Base-by-base conservation (phyloP, 2,113 vertebrate species). In the Helogale parvula region DNA sequence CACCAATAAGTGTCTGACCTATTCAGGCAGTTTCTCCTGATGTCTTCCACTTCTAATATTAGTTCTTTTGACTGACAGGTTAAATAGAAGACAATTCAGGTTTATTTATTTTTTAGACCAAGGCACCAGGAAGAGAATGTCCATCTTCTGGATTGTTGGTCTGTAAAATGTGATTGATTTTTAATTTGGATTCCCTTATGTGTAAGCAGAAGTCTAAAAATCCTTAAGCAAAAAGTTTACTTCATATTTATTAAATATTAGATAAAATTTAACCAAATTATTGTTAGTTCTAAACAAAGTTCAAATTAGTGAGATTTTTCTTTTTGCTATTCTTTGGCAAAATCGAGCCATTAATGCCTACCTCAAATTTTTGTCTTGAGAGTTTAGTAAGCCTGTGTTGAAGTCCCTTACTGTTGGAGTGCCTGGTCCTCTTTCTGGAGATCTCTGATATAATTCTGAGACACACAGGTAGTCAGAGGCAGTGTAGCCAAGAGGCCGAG, bases 191-290 rank as follows among this genome's bases (percentile, higher is more conserved):
- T 89, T 94, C 60, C 15, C n/a, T 93, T 77, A 71, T 27, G 91
- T 96, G 31, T 96, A 41, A 92, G 23, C 38, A 74, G 9, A 68
- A 97, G 33, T 93, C 63, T 93, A 63, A 91, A 88, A 85, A 69
- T 74, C 91, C 31, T 65, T 77, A 68, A 79, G 38, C 31, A 79
- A 65, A 93, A 93, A 60, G n/a, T 89, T 72, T 83, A n/a, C 21
- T 94, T 97, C 19, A 82, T 1, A 90, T 57, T 71, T 19, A 65
- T 87, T 90, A 96, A 35, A 7, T 88, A 15, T 82, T 83, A 25
- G 66, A n/a, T 82, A 74, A 5, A 85, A 19, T 27, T 45, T 88
- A 93, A 63, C 50, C 41, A 90, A 92, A 41, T 88, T 95, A 52
- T 71, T 47, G 79, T 29, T 94, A 83, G 72, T 80, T 96, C 12